Evolutionary conservation across 2,797 vertebrate genomes (phyloP), one percentile per base, ranked within the genome.

Genomic region (Esox lucius): DNA sequence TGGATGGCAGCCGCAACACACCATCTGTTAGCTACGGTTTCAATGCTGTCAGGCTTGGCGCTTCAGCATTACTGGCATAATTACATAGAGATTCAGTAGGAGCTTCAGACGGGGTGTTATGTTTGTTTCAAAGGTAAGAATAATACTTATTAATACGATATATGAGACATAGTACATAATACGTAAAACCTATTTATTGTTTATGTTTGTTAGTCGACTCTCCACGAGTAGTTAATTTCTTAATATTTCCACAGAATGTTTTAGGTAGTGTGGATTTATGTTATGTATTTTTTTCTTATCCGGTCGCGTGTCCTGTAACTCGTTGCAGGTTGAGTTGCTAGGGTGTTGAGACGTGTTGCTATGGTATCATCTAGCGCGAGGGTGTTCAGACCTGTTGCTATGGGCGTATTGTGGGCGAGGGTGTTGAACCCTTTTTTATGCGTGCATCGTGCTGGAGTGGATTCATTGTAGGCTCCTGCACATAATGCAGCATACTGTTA

Each of bases 261-360:
- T 26, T 61, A 61, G 24, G 56, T 4, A 6, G 9, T 26, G 11
- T 61, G 56, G 9, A 24, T 61, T 24, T 24, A 61, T 61, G 11
- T 61, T 22, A 24, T 61, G 56, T 13, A n/a, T 59, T n/a, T 59
- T n/a, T 46, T 46, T 46, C 1, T 46, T 39, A 39, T 35, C 12
- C 42, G 19, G 19, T 12, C 5, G 69, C 62, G 19, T 24, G n/a
- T 19, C 8, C 64, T 62, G 74, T 22, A 42, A 66, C 75, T 78
- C 75, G 76, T 78, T 75, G 48, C 19, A 12, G 80, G 85, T 88
- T 86, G 85, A 79, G 86, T 88, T 86, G 85, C 85, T 85, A 88
- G 71, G 85, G 79, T 77, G 73, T 70, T 65, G 28, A 75, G 75
- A 83, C 80, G 72, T 46, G 42, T 46, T 46, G 42, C 42, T 46